Evolutionary conservation across 2,888 invertebrate genomes (phyloP).

Genomic region (Oxytorus armatus): DNA sequence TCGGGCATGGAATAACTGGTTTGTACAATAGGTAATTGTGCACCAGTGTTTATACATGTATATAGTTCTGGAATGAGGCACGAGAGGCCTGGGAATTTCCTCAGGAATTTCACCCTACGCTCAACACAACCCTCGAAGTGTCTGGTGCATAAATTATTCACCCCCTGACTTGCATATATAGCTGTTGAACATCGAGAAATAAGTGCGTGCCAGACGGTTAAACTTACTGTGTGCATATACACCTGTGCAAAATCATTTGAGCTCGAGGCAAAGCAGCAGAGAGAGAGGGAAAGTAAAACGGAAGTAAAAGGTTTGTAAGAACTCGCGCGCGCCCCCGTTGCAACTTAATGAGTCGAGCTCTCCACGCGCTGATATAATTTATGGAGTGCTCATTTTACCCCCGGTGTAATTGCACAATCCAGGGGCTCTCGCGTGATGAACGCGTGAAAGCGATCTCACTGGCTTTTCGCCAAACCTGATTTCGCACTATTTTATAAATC

Average conservation of each 20-base stretch:
- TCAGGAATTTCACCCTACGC: slow-evolving; percentile 49
- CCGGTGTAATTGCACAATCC: neutral
- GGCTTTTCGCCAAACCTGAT: neutral
- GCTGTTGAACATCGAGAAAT: slow-evolving; percentile 47
- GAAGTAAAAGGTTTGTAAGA: slow-evolving; percentile 72
- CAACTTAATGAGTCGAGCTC: slow-evolving; percentile 68
- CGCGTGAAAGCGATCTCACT: neutral
- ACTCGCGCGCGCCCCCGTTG: slow-evolving; percentile 69
- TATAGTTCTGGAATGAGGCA: slow-evolving; percentile 1
- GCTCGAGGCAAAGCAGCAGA: slow-evolving; percentile 18
- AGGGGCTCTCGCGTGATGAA: neutral
- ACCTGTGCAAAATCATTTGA: slow-evolving; percentile 58
- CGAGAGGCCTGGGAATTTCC: slow-evolving; percentile 54
- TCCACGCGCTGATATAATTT: slow-evolving; percentile 65
- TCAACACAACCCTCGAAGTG: slow-evolving; percentile 52
- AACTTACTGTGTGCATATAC: slow-evolving; percentile 37
- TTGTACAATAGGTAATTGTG: slow-evolving; percentile 28
- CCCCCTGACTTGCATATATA: slow-evolving; percentile 44
- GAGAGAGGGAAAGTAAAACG: slow-evolving; percentile 43
- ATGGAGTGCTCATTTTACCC: slow-evolving; percentile 52
- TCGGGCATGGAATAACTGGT: neutral
- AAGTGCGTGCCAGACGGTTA: slow-evolving; percentile 68
- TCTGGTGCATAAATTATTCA: slow-evolving; percentile 61
- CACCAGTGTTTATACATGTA: slow-evolving; percentile 14
- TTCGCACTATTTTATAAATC: neutral